A percentile compares a stretch with the other conserved stretches of the same genome.
Evolutionary conservation across 2,113 vertebrate species (phyloP).

Genomic region (Brienomyrus longianalis): DNA sequence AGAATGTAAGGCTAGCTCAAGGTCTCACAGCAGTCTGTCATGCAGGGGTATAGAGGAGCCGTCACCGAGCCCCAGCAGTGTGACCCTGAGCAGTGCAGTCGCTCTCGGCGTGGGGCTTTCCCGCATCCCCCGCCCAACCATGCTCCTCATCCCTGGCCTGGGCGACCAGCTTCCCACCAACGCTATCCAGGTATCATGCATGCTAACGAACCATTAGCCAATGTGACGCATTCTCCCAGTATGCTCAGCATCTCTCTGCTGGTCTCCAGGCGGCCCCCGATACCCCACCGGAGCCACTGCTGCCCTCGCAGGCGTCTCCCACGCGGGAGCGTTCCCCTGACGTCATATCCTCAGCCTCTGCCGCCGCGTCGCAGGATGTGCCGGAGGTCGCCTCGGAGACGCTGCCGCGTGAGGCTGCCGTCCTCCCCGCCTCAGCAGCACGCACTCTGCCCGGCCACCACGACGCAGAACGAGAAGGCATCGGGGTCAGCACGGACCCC

Average conservation of each 20-base stretch:
- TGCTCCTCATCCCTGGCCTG: conserved; percentile 77
- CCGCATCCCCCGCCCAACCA: conserved; percentile 69
- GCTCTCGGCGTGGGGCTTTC: conserved; percentile 47
- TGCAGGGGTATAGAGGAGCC: conserved; percentile 76
- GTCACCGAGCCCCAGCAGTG: conserved; percentile 63
- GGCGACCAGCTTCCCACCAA: conserved; percentile 67
- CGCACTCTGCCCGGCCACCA: conserved; percentile 60
- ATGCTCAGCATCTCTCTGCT: neutral
- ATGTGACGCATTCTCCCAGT: neutral
- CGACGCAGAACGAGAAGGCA: conserved; percentile 56
- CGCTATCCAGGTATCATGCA: conserved; percentile 63
- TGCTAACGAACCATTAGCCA: neutral
- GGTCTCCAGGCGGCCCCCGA: conserved; percentile 50
- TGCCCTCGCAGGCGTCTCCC: conserved; percentile 78
- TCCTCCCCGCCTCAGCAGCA: conserved; percentile 78
- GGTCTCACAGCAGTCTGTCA: conserved; percentile 12
- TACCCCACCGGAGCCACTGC: conserved; percentile 72
- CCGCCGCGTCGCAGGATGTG: conserved; percentile 89
- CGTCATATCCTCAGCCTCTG: conserved; percentile 95
- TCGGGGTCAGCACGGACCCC: conserved; percentile 68
- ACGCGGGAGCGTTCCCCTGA: conserved; percentile 89
- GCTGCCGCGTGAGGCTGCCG: conserved; percentile 63
- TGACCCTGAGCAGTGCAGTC: conserved; percentile 55
- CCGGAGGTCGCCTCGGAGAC: conserved; percentile 93
- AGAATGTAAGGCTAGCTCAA: neutral